Conservation (phyloP, 2,888 invertebrate genomes). For the Dasysyrphus albostriatus region DNA sequence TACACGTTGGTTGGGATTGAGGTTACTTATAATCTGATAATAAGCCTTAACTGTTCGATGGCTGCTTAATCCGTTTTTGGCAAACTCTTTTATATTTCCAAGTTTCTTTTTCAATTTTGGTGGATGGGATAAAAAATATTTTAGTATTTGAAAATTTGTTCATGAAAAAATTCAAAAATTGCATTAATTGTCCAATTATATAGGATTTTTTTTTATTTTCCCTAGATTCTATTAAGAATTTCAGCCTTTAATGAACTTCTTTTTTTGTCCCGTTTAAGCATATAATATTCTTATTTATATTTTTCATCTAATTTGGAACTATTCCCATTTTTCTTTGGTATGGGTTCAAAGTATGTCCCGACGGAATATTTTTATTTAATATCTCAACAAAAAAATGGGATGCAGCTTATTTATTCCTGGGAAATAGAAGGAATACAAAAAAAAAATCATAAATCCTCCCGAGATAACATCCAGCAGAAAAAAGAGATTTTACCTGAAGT, state of each 20-base stretch:
- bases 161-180: slow-evolving; percentile 43
- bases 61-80: too few relatives aligned
- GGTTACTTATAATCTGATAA: too few relatives aligned
- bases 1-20: too few relatives aligned
- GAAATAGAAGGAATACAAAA: background rate
- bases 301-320: slow-evolving; percentile 49
- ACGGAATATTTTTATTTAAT: slow-evolving; percentile 1
- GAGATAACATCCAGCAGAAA: slow-evolving; percentile 49
- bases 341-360: slow-evolving; percentile 25
- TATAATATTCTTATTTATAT: slow-evolving; percentile 15
- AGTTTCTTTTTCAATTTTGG: too few relatives aligned
- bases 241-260: background rate
- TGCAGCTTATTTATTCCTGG: slow-evolving; percentile 12
- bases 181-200: slow-evolving; percentile 62
- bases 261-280: slow-evolving; percentile 15
- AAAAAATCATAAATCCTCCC: slow-evolving; percentile 42
- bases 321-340: slow-evolving; percentile 18
- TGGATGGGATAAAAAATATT: too few relatives aligned
- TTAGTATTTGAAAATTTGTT: slow-evolving; percentile 15
- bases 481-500: slow-evolving; percentile 54
- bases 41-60: too few relatives aligned
- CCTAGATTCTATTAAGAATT: background rate
- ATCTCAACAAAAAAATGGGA: slow-evolving; percentile 17
- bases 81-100: too few relatives aligned
- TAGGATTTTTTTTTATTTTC: slow-evolving; percentile 7